Evolutionary conservation across 2,888 invertebrate genomes (phyloP).

Genomic region (Synanthedon formicaeformis): DNA sequence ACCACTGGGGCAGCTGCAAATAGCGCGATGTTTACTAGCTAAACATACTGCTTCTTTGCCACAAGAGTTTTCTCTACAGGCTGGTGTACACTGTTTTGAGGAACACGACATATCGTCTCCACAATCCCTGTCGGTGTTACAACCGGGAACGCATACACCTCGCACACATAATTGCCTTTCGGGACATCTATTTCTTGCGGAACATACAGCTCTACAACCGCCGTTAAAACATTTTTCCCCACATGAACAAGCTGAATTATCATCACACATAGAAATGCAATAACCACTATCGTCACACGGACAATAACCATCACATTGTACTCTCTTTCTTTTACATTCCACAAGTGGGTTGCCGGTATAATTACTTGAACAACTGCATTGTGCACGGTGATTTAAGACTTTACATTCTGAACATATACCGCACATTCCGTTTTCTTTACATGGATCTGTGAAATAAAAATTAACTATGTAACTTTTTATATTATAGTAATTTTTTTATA

Average conservation of each 20-base stretch:
- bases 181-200: constrained; percentile 75
- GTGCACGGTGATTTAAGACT: constrained; percentile 85
- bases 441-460: constrained; percentile 73
- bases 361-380: constrained; percentile 86
- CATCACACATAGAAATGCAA: constrained; percentile 77
- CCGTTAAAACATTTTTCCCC: constrained; percentile 82
- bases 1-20: constrained; percentile 90
- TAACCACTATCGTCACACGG: constrained; percentile 86
- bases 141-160: constrained; percentile 83
- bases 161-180: constrained; percentile 81
- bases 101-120: constrained; percentile 81
- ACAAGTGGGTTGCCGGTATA: constrained; percentile 86
- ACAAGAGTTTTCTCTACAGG: constrained; percentile 79
- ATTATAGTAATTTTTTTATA: too few relatives aligned
- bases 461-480: too few relatives aligned
- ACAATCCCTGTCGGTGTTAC: constrained; percentile 84
- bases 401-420: constrained; percentile 87
- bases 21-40: constrained; percentile 82
- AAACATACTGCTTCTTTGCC: constrained; percentile 85
- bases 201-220: constrained; percentile 81
- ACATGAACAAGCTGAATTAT: constrained; percentile 79
- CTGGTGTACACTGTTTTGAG: constrained; percentile 74
- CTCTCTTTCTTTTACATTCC: constrained; percentile 79
- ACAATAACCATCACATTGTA: constrained; percentile 81
- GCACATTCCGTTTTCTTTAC: constrained; percentile 78